phyloP scores from a whole-genome alignment of 2,797 vertebrate species.

The Gymnopithys bicolor region DNA sequence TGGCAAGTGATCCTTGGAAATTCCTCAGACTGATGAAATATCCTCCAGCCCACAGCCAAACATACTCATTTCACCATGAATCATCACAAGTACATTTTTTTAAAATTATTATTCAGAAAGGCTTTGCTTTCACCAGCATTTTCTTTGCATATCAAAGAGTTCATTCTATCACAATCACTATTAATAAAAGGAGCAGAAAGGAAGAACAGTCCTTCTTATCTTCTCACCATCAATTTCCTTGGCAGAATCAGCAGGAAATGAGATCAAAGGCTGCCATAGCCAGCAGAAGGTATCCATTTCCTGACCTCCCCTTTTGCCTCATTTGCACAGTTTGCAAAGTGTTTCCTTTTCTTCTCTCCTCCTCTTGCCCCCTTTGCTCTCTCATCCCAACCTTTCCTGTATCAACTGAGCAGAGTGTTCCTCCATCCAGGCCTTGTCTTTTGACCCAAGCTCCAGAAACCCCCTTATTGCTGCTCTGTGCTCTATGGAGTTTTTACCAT shows the following conservation, averaged over 20 bases:
- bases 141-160: background rate
- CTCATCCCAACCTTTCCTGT: background rate
- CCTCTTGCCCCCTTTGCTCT: background rate
- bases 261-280: background rate
- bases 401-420: background rate
- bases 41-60: background rate
- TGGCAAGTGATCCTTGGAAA: background rate
- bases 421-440: background rate
- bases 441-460: background rate
- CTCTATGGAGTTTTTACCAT: background rate
- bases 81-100: background rate
- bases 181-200: background rate
- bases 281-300: background rate
- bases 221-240: background rate
- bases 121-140: background rate
- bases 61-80: background rate
- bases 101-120: background rate
- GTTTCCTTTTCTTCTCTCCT: background rate
- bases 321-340: background rate
- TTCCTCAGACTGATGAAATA: background rate
- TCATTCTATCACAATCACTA: background rate
- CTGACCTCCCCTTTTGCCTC: background rate
- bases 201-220: background rate
- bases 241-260: background rate
- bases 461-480: background rate